A percentile compares a stretch with the other conserved stretches of the same genome.
These are phyloP conservation scores for Microhierax caerulescens DNA, from an alignment of 2,797 vertebrate genomes.

Conservation along the genomic window DNA sequence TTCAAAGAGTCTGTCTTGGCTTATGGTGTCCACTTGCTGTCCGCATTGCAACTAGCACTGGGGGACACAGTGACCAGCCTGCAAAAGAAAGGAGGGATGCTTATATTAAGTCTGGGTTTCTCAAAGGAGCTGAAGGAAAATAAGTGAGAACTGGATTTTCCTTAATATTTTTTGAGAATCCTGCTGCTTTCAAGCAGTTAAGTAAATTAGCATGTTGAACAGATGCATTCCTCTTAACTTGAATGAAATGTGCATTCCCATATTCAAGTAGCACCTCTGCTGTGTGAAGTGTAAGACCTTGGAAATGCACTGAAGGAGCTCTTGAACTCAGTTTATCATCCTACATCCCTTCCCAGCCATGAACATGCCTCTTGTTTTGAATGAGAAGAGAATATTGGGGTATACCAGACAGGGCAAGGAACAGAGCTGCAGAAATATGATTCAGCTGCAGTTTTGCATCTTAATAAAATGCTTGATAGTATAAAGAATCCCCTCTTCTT, in stretches of 20 bases:
- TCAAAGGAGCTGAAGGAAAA: neutral
- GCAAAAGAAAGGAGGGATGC: neutral
- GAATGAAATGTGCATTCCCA: neutral
- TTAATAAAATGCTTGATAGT: neutral
- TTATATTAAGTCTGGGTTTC: neutral
- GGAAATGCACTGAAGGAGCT: neutral
- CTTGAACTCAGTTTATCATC: neutral
- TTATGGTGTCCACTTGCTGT: neutral
- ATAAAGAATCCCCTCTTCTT: neutral
- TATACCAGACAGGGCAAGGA: neutral
- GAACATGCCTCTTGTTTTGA: neutral
- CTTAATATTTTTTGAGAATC: neutral
- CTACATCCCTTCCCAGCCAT: neutral
- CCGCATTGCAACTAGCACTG: neutral
- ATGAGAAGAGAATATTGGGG: neutral
- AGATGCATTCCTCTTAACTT: neutral
- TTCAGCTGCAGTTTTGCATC: neutral
- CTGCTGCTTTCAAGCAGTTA: neutral
- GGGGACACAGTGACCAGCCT: neutral
- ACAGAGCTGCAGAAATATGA: neutral
- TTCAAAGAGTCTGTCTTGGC: neutral
- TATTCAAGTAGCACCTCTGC: neutral
- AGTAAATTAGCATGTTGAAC: neutral
- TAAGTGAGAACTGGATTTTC: neutral
- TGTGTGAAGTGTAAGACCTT: neutral